phyloP scores from a whole-genome alignment of 2,888 invertebrate species.

The Ditylenchus weischeri region DNA sequence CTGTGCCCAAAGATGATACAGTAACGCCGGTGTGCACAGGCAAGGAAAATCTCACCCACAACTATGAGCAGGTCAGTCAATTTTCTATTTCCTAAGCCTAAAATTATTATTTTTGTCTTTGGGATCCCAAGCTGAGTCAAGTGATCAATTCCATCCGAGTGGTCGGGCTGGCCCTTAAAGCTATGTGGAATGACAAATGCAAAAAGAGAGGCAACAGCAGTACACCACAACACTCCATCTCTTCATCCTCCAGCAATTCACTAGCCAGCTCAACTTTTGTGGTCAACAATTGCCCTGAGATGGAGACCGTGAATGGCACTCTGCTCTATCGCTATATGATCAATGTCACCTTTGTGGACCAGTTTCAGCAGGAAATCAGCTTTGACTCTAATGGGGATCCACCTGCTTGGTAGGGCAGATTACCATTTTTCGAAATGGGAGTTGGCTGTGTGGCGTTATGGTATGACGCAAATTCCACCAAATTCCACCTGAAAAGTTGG shows the following conservation, averaged over 20 bases:
- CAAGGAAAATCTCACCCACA: slow-evolving; percentile 49
- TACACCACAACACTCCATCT: slow-evolving; percentile 13
- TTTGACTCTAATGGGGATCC: slow-evolving; percentile 76
- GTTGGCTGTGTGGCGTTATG: too few species aligned
- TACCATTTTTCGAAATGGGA: not conserved
- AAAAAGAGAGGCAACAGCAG: slow-evolving; percentile 22
- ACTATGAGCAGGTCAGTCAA: slow-evolving; percentile 49
- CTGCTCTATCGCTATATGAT: slow-evolving; percentile 65
- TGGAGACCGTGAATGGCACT: slow-evolving; percentile 73
- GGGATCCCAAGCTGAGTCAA: slow-evolving; percentile 74
- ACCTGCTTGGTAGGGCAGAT: slow-evolving; percentile 68
- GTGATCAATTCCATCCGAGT: slow-evolving; percentile 76
- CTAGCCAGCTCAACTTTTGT: slow-evolving; percentile 20
- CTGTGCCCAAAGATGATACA: slow-evolving; percentile 43
- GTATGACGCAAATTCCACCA: too few species aligned
- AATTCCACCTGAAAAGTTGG: too few species aligned
- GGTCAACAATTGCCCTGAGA: slow-evolving; percentile 66
- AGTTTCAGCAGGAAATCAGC: slow-evolving; percentile 66
- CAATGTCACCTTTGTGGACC: slow-evolving; percentile 69
- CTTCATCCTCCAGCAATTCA: slow-evolving; percentile 15
- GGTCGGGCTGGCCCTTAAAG: slow-evolving; percentile 72
- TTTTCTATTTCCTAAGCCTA: not conserved
- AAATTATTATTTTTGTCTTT: slow-evolving; percentile 18
- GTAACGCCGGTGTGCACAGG: slow-evolving; percentile 46
- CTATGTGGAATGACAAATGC: slow-evolving; percentile 70